Percentiles rank a stretch among this genome's conserved stretches.
Conservation (phyloP, 2,888 invertebrate genomes). For the Antheraea yamamai region DNA sequence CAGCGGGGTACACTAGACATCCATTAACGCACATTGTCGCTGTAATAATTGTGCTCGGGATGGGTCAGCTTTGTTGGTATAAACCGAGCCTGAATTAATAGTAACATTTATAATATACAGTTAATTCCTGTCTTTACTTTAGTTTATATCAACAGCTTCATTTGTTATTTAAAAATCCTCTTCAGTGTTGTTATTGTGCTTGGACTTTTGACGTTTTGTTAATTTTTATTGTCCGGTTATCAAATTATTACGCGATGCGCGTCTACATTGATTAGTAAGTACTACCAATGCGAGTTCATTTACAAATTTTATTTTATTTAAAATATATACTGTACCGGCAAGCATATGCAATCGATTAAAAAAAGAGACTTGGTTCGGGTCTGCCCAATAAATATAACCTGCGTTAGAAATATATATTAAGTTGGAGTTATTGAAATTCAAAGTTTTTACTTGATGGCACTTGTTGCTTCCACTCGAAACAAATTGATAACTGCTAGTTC, state of each 20-base stretch:
- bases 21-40: conserved; percentile 32
- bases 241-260: background rate
- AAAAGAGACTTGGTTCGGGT: background rate
- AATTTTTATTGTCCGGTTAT: background rate
- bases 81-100: conserved; percentile 2
- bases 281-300: background rate
- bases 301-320: background rate
- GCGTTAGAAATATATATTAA: background rate
- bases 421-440: background rate
- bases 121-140: background rate
- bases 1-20: conserved; percentile 27
- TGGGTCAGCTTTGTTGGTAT: conserved; percentile 2
- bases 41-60: conserved; percentile 32
- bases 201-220: background rate
- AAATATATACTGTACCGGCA: background rate
- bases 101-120: background rate
- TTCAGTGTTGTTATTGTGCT: background rate
- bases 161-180: background rate
- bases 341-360: background rate
- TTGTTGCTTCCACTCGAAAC: background rate
- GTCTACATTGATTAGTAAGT: background rate
- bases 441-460: background rate
- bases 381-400: background rate
- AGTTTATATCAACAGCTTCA: background rate
- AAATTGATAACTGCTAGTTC: background rate